Evolutionary conservation across 2,113 vertebrate species (phyloP).

Genomic region (Triplophysa dalaica): DNA sequence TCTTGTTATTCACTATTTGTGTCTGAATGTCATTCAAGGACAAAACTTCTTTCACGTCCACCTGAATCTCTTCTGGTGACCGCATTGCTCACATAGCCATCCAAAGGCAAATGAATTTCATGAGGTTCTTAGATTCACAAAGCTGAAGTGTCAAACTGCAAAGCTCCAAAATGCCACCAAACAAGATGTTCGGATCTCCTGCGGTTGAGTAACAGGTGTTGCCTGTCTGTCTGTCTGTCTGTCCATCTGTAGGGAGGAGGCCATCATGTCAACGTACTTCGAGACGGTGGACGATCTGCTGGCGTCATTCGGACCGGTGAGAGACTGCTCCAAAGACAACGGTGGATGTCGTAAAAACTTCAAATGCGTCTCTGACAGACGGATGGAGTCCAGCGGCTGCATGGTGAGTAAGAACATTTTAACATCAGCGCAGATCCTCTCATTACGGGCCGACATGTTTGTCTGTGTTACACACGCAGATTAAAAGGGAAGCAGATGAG

Average conservation of each 20-base stretch:
- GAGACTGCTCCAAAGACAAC: slow-evolving; percentile 94
- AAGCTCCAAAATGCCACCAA: too few relatives aligned
- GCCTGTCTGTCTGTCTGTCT: background rate
- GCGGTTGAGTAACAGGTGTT: background rate
- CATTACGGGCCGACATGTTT: background rate
- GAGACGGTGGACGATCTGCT: slow-evolving; percentile 95
- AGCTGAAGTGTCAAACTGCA: too few relatives aligned
- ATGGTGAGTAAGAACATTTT: slow-evolving; percentile 79
- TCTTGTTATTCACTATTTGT: background rate
- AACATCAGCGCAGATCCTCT: background rate
- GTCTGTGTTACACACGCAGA: slow-evolving; percentile 21
- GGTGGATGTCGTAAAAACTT: slow-evolving; percentile 97
- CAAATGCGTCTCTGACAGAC: slow-evolving; percentile 93
- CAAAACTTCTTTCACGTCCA: background rate
- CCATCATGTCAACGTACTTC: slow-evolving; percentile 96
- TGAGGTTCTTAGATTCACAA: background rate
- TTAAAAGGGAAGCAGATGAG: slow-evolving; percentile 18
- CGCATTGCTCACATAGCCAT: background rate
- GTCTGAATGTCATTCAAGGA: background rate
- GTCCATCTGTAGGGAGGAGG: slow-evolving; percentile 84
- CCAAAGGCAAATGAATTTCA: background rate
- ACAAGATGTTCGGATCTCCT: too few relatives aligned
- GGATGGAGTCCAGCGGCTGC: slow-evolving; percentile 91
- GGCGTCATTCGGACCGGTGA: slow-evolving; percentile 92
- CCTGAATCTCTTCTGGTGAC: background rate